Evolutionary conservation across 2,888 invertebrate genomes (phyloP).

Genomic region (Drosophila multiciliata): DNA sequence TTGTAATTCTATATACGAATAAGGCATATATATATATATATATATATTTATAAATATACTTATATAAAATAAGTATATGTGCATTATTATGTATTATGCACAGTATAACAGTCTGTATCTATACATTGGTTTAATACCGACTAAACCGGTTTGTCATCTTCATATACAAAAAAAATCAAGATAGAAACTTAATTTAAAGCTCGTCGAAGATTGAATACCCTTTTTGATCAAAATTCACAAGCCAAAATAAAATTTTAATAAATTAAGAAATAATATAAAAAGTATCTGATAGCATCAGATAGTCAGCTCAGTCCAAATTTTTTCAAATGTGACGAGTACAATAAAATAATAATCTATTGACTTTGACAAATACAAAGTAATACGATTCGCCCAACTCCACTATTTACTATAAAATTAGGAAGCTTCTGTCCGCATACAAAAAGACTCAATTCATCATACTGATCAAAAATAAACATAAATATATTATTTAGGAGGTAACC

Average conservation of each 20-base stretch:
- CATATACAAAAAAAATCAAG: not conserved
- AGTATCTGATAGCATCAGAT: not conserved
- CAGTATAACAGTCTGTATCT: not conserved
- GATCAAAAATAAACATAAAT: not conserved
- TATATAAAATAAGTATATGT: too few species aligned
- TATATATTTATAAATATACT: not conserved
- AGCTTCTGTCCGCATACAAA: not conserved
- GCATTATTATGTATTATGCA: not conserved
- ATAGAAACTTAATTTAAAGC: not conserved
- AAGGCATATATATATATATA: not conserved
- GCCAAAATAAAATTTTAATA: not conserved
- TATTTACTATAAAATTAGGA: not conserved
- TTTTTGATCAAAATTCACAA: not conserved
- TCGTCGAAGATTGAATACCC: not conserved
- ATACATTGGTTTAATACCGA: not conserved
- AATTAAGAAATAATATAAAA: not conserved
- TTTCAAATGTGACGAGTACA: not conserved
- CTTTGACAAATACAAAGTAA: not conserved
- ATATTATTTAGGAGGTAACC: not conserved
- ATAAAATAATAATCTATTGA: not conserved
- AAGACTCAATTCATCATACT: not conserved
- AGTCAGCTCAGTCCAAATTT: not conserved
- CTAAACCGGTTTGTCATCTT: constrained; percentile 35
- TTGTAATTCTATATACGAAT: not conserved
- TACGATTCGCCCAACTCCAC: not conserved